phyloP scores from a whole-genome alignment of 2,113 vertebrate genomes.

The Urocynchramus pylzowi region DNA sequence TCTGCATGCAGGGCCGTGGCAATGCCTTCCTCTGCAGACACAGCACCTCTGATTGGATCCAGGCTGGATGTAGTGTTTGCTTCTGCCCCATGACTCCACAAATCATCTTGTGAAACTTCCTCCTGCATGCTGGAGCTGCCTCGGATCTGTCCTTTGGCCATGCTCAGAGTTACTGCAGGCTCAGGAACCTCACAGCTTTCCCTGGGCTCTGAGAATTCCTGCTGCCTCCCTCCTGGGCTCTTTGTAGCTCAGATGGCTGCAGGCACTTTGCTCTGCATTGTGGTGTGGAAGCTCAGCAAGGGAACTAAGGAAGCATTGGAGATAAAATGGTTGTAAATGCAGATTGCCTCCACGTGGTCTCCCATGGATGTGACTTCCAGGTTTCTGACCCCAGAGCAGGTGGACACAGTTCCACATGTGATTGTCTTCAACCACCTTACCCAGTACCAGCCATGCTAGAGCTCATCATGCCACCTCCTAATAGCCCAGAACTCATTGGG shows the following conservation, averaged over 20 bases:
- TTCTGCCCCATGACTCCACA: background rate
- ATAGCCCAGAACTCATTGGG: background rate
- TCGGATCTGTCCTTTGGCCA: background rate
- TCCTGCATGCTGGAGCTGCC: background rate
- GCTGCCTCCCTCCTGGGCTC: background rate
- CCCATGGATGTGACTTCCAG: background rate
- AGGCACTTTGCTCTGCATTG: background rate
- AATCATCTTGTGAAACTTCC: background rate
- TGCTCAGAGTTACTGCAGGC: background rate
- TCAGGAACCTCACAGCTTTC: background rate
- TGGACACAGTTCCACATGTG: background rate
- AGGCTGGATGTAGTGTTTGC: background rate
- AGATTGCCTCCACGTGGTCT: fast-evolving
- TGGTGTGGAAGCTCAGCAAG: background rate
- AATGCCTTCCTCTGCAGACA: background rate
- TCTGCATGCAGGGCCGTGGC: fast-evolving
- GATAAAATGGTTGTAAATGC: background rate
- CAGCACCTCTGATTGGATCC: background rate
- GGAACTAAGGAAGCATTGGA: background rate
- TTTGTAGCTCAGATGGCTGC: background rate
- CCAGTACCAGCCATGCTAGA: background rate
- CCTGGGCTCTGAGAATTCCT: background rate
- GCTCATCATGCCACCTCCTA: fast-evolving
- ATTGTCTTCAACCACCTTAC: background rate
- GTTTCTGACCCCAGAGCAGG: background rate